Evolutionary conservation across 2,797 vertebrate species (phyloP).

Genomic region (Lutjanus argentimaculatus): DNA sequence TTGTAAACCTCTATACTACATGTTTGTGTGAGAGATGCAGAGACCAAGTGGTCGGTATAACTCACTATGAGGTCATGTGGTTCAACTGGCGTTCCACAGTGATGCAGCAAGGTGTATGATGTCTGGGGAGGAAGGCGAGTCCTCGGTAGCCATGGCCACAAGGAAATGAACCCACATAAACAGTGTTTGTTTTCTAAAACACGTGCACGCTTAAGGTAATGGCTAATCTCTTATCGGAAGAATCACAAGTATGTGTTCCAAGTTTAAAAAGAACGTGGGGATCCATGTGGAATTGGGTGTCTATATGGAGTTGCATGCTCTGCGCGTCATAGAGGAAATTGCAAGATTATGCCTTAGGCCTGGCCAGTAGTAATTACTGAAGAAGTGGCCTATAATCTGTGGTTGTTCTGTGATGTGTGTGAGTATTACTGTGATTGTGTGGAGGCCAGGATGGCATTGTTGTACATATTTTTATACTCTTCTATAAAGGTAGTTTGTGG

Average conservation of each 20-base stretch:
- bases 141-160: slow-evolving; percentile 36
- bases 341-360: slow-evolving; percentile 85
- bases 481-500: slow-evolving; percentile 61
- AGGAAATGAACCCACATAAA: slow-evolving; percentile 51
- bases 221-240: slow-evolving; percentile 69
- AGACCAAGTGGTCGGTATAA: background rate
- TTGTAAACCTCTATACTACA: background rate
- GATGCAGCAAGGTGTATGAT: slow-evolving; percentile 56
- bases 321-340: slow-evolving; percentile 85
- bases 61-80: slow-evolving; percentile 13
- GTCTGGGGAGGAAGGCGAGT: slow-evolving; percentile 28
- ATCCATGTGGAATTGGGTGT: slow-evolving; percentile 47
- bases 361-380: slow-evolving; percentile 86
- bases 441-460: slow-evolving; percentile 72
- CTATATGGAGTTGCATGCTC: slow-evolving; percentile 78
- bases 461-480: slow-evolving; percentile 67
- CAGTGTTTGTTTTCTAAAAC: slow-evolving; percentile 53
- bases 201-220: slow-evolving; percentile 49
- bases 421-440: slow-evolving; percentile 78
- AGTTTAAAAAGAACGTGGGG: slow-evolving; percentile 52
- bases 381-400: slow-evolving; percentile 88
- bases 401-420: slow-evolving; percentile 82
- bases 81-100: slow-evolving; percentile 12
- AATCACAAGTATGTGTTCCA: slow-evolving; percentile 61
- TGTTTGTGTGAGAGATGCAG: slow-evolving; percentile 4